These are phyloP conservation scores for Penaeus japonicus DNA, from an alignment of 1,140 invertebrate species.

Conservation along the genomic window DNA sequence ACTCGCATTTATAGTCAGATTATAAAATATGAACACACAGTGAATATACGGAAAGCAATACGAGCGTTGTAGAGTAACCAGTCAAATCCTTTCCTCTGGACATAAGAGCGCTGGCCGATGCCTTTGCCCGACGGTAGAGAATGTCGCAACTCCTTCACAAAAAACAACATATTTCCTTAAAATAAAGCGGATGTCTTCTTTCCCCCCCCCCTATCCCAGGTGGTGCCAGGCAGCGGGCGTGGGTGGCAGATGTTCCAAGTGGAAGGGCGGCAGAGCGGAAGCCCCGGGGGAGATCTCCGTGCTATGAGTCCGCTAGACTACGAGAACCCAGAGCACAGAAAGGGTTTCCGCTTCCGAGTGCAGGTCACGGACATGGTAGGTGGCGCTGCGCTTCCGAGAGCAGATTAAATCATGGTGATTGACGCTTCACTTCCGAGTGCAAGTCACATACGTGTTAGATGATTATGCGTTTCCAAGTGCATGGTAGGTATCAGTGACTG, in stretches of 20 bases:
- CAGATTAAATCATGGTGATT: not conserved
- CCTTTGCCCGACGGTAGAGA: no score
- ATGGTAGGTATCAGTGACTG: no score
- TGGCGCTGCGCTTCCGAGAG: not conserved
- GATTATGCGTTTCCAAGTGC: no score
- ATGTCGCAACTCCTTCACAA: no score
- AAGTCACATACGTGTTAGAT: no score
- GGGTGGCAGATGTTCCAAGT: conserved; percentile 64
- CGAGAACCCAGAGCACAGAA: conserved; percentile 59
- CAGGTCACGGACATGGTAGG: conserved; percentile 59
- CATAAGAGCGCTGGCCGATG: no score
- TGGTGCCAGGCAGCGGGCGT: conserved; percentile 62
- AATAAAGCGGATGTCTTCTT: no score
- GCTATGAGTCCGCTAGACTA: conserved; percentile 62
- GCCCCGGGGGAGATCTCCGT: conserved; percentile 63
- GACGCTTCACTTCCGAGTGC: not conserved
- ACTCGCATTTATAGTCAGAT: no score
- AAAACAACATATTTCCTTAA: no score
- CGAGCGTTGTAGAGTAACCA: not conserved
- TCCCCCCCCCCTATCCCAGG: conserved; percentile 24
- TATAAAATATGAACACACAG: not conserved
- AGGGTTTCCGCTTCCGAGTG: conserved; percentile 60
- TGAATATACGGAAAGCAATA: not conserved
- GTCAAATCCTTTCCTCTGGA: no score
- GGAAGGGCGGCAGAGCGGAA: conserved; percentile 60